These are phyloP conservation scores for Temnopleurus reevesii DNA, from an alignment of 53 echinoderm and acorn worm genomes.

Conservation along the genomic window DNA sequence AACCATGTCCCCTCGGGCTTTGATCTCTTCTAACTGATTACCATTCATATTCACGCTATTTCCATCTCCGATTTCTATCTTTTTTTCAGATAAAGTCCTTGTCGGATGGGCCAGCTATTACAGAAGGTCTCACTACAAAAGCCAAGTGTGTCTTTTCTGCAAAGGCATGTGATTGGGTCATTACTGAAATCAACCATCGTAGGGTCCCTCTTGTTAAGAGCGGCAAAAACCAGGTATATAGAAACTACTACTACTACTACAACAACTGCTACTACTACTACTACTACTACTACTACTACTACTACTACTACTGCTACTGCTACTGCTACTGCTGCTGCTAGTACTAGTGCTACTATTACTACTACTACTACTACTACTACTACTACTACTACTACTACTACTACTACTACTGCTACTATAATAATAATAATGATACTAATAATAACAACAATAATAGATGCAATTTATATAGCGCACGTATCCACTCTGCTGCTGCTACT, in stretches of 20 bases:
- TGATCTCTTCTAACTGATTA: no score
- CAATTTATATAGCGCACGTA: no score
- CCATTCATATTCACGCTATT: no score
- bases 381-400: slow-evolving; percentile 23
- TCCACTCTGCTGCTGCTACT: no score
- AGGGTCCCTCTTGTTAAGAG: slow-evolving; percentile 53
- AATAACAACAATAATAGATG: no score
- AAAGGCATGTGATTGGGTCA: slow-evolving; percentile 71
- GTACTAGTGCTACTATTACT: background rate
- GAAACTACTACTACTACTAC: background rate
- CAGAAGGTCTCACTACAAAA: slow-evolving; percentile 57
- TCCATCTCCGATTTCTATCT: no score
- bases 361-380: slow-evolving; percentile 29
- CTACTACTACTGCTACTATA: slow-evolving; percentile 14
- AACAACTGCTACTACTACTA: background rate
- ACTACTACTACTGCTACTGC: background rate
- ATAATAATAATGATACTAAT: no score
- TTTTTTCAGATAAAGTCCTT: slow-evolving; percentile 13
- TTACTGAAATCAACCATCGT: slow-evolving; percentile 63
- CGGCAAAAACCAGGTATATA: slow-evolving; percentile 43
- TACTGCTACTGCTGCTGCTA: slow-evolving; percentile 17
- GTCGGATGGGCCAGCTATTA: slow-evolving; percentile 55
- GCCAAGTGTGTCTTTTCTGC: slow-evolving; percentile 58
- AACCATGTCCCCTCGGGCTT: no score
- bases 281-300: background rate